Base-by-base conservation (phyloP, 2,888 invertebrate species). In the Urechis unicinctus region DNA sequence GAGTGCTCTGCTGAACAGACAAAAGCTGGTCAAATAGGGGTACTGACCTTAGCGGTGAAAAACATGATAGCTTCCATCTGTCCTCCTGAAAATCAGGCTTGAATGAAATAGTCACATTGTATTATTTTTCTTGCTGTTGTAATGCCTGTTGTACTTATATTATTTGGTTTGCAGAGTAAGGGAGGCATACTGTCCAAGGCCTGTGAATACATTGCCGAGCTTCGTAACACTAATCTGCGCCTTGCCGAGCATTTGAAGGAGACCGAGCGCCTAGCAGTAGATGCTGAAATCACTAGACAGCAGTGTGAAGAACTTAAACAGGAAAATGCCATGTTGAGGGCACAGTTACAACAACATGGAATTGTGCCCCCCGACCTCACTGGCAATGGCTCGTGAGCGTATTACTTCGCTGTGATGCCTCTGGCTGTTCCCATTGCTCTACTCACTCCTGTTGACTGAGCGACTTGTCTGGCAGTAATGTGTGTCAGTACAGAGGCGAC, bases 101-200 rank as follows among this genome's bases (percentile, higher is more conserved):
- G n/a, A n/a, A n/a, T n/a, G n/a, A n/a, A n/a, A n/a, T n/a, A n/a
- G n/a, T n/a, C n/a, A n/a, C n/a, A 49, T 25, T 24, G 5, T 13
- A 22, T 13, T 24, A 9, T 46, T 2, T 29, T 50, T 29, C 13
- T 30, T 45, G 28, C 28, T 43, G 17, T 26, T 43, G 41, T 48
- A 43, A 30, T 49, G 28, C 36, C 13, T 43, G n/a, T n/a, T n/a
- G n/a, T n/a, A n/a, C n/a, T n/a, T n/a, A n/a, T n/a, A n/a, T n/a
- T n/a, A n/a, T n/a, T n/a, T n/a, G n/a, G n/a, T n/a, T n/a, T n/a
- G 41, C 84, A 89, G 83, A 94, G 93, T 72, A 96, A 96, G 82
- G 94, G 95, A 21, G 93, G 92, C 55, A 94, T 95, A 67, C 79
- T 96, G 66, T 90, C 93, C 4, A 95, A 93, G 79, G 94, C 95